Percentiles rank a stretch among this genome's conserved stretches.
phyloP scores from a whole-genome alignment of 2,797 vertebrate genomes.

The Gorsachius magnificus region DNA sequence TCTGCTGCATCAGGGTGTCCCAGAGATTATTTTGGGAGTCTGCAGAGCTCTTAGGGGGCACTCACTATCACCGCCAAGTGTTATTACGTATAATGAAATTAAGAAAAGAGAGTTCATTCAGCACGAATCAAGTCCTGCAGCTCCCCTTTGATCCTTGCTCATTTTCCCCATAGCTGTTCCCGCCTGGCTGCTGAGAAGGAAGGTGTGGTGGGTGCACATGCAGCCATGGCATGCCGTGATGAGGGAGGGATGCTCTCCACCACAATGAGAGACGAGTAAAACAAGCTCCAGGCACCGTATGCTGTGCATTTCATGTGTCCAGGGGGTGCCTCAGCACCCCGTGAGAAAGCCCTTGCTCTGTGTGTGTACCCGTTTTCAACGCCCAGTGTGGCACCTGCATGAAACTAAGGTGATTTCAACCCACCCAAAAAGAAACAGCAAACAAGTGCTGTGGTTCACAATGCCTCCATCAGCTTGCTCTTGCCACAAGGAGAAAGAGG shows the following conservation, averaged over 20 bases:
- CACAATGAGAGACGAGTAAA: background rate
- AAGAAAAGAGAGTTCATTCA: background rate
- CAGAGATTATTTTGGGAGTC: fast-evolving
- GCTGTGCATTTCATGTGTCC: background rate
- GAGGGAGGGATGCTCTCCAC: background rate
- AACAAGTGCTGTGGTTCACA: background rate
- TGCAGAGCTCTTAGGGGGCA: background rate
- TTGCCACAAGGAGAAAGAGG: background rate
- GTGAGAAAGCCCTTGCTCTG: background rate
- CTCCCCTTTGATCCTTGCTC: background rate
- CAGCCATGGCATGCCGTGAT: background rate
- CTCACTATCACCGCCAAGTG: fast-evolving
- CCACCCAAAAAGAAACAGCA: background rate
- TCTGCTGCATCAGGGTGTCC: background rate
- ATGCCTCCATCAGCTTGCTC: background rate
- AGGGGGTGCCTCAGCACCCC: background rate
- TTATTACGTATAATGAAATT: background rate
- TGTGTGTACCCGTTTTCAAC: background rate
- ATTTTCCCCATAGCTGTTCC: background rate
- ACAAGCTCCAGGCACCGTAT: background rate
- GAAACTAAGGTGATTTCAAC: background rate
- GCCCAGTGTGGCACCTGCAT: background rate
- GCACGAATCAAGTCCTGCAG: background rate
- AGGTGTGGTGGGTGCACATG: fast-evolving
- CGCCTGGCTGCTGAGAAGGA: background rate